Evolutionary conservation across 2,113 vertebrate species (phyloP), one percentile per base, ranked within the genome.

Genomic region (Dasyurus viverrinus): DNA sequence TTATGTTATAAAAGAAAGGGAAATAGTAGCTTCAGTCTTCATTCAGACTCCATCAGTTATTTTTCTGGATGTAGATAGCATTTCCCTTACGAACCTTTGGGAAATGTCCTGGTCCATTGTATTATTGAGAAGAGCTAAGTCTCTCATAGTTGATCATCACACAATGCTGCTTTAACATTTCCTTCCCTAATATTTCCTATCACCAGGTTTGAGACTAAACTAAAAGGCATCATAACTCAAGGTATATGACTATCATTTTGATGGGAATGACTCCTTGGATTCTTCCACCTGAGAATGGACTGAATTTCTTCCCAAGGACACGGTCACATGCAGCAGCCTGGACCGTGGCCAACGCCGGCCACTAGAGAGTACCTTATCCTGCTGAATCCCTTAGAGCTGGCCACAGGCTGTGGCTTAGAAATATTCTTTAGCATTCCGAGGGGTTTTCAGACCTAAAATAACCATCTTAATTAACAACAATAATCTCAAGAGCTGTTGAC

Each of bases 371-470:
- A 76, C 92, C 52, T 47, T 94, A 93, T 48, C n/a, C 90, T 50
- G 93, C 91, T 91, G 90, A 68, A 90, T 42, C 57, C 25, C 89
- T 97, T 93, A 48, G n/a, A 91, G 10, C 57, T 30, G 89, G 54
- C 26, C 92, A 27, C 52, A 91, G 60, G 52, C 93, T 89, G 36
- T 91, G 36, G 2, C 4, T 90, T 53, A 47, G 8, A 10, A 93
- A 47, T 68, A 84, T 68, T 2, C 89, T 55, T 90, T 42, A 60
- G 50, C 26, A 52, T 94, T 93, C 91, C 42, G n/a, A 92, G 93
- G 94, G 50, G 19, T 94, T 48, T 93, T 50, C 95, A 92, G 57
- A 90, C 54, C 47, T 93, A 46, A 93, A 94, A 90, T 24, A 89
- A 24, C 52, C 53, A 53, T 0, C 52, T 68, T 90, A 94, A 93